Evolutionary conservation across 2,888 invertebrate genomes (phyloP).

Genomic region (Bellardia pandia): DNA sequence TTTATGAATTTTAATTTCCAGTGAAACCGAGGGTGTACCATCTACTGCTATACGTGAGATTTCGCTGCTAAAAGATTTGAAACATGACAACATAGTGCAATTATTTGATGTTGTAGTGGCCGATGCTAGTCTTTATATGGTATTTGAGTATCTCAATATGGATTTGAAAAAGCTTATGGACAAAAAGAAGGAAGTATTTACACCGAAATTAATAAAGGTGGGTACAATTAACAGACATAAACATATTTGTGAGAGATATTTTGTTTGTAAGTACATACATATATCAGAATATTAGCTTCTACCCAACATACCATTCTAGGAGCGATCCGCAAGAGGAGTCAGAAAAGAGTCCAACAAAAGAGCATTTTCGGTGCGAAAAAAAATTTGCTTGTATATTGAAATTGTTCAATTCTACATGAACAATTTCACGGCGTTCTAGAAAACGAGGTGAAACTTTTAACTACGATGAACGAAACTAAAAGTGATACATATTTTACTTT

Average conservation of each 20-base stretch:
- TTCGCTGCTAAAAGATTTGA: constrained; percentile 94
- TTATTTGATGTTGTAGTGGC: constrained; percentile 95
- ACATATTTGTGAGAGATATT: neutral
- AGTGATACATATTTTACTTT: too few species aligned
- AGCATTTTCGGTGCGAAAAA: too few species aligned
- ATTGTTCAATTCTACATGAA: too few species aligned
- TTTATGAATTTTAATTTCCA: constrained; percentile 81
- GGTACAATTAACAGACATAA: neutral
- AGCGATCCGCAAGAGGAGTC: too few species aligned
- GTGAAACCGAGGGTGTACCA: constrained; percentile 98
- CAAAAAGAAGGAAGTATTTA: constrained; percentile 87
- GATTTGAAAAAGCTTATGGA: constrained; percentile 96
- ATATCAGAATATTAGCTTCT: neutral
- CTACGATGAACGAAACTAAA: too few species aligned
- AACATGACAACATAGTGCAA: constrained; percentile 95
- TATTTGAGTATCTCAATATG: constrained; percentile 97
- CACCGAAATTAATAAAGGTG: constrained; percentile 89
- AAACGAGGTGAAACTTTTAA: too few species aligned
- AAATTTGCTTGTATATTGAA: too few species aligned
- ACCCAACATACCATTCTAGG: too few species aligned
- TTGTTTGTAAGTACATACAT: neutral
- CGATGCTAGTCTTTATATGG: constrained; percentile 93
- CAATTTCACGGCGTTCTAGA: too few species aligned
- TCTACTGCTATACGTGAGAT: constrained; percentile 99
- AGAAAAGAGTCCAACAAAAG: too few species aligned